phyloP scores from a whole-genome alignment of 2,888 invertebrate species.

The Arrhopalites spinosus region DNA sequence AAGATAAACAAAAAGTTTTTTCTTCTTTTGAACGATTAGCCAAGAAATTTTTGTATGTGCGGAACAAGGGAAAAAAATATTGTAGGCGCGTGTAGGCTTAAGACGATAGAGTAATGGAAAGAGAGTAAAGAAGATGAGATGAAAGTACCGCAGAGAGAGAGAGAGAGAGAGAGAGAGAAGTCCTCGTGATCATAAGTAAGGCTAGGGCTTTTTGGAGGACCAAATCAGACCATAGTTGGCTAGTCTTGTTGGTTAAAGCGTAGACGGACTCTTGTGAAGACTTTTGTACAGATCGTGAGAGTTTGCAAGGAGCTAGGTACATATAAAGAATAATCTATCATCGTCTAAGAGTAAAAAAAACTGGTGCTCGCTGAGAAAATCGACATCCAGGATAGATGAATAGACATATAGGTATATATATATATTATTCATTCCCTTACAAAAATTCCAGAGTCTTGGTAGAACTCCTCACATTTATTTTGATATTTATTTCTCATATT shows the following conservation, averaged over 20 bases:
- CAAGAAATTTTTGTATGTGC: not conserved
- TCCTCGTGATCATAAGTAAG: not conserved
- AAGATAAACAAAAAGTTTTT: not conserved
- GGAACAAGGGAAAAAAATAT: not conserved
- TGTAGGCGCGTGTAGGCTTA: not conserved
- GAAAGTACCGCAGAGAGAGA: not conserved
- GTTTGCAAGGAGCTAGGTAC: slow-evolving; percentile 35
- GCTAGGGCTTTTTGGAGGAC: slow-evolving; percentile 11
- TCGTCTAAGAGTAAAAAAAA: slow-evolving; percentile 49
- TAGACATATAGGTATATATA: too few relatives aligned
- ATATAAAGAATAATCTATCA: slow-evolving; percentile 54
- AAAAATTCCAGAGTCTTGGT: too few relatives aligned
- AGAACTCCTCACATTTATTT: too few relatives aligned
- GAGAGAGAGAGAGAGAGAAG: slow-evolving; percentile 5
- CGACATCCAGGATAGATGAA: too few relatives aligned
- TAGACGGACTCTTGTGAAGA: slow-evolving; percentile 28
- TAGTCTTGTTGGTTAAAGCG: not conserved
- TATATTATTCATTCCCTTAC: too few relatives aligned
- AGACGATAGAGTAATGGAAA: too few relatives aligned
- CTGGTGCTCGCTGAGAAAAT: slow-evolving; percentile 50
- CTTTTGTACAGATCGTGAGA: slow-evolving; percentile 35
- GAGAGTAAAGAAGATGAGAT: not conserved
- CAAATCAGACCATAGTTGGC: slow-evolving; percentile 28
- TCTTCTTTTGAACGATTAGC: too few relatives aligned
- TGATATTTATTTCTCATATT: too few relatives aligned